A percentile compares a stretch with the other conserved stretches of the same genome.
Evolutionary conservation across 2,113 vertebrate species (phyloP).

Genomic region (Pygoscelis adeliae): DNA sequence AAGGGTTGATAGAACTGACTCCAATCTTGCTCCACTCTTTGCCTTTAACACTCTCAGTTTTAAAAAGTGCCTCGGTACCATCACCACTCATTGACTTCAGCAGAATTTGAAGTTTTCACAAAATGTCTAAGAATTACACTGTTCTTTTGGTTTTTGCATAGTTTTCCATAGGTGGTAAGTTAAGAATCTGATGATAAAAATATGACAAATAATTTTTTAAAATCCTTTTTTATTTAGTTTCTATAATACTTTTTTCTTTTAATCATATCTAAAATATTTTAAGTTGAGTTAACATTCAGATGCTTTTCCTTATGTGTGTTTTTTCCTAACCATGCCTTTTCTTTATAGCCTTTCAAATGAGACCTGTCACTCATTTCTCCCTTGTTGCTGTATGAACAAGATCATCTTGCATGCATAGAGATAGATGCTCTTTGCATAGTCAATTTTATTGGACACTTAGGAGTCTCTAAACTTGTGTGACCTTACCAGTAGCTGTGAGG

Average conservation of each 20-base stretch:
- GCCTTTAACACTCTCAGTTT: background rate
- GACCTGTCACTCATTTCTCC: background rate
- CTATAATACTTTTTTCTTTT: background rate
- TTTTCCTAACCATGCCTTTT: background rate
- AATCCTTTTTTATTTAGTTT: background rate
- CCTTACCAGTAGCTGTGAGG: background rate
- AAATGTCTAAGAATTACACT: background rate
- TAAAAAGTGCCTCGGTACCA: accelerated
- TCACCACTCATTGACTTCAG: background rate
- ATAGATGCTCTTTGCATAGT: background rate
- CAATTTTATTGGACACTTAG: background rate
- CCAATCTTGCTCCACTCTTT: background rate
- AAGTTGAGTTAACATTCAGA: background rate
- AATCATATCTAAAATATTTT: background rate
- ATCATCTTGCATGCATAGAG: background rate
- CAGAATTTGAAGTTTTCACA: background rate
- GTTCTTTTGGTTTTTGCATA: background rate
- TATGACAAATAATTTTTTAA: background rate
- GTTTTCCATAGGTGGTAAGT: background rate
- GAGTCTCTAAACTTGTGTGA: background rate
- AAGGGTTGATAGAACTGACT: background rate
- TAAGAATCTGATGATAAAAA: background rate
- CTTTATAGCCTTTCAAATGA: background rate
- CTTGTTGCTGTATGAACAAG: background rate
- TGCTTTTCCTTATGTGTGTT: background rate